A percentile compares a stretch with the other conserved stretches of the same genome.
phyloP scores from a whole-genome alignment of 2,113 vertebrate species.

The Butorides virescens region DNA sequence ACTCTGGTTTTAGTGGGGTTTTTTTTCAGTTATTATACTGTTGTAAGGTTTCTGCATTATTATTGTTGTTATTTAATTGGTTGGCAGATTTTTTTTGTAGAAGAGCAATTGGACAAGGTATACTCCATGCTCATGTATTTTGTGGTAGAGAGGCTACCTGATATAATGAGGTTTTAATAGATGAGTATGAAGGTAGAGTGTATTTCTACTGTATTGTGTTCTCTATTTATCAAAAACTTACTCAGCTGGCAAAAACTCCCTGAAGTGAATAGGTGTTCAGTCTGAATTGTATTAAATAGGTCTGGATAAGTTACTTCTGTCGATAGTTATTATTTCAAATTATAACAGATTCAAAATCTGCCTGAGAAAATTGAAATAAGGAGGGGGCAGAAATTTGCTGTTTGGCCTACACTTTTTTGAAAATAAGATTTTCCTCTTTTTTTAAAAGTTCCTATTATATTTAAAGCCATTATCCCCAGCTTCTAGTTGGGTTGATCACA shows the following conservation, averaged over 20 bases:
- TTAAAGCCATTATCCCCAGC: neutral
- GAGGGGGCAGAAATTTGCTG: rapidly evolving
- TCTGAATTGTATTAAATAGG: neutral
- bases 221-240: neutral
- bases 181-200: neutral
- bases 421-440: neutral
- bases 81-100: neutral
- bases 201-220: neutral
- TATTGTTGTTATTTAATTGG: neutral
- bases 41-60: neutral
- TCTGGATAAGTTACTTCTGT: neutral
- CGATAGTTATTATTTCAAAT: neutral
- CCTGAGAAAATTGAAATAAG: neutral
- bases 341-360: neutral
- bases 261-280: neutral
- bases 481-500: neutral
- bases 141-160: neutral
- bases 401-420: neutral
- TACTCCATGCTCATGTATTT: neutral
- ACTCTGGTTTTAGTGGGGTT: neutral
- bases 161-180: neutral
- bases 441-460: neutral
- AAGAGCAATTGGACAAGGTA: neutral
- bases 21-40: neutral
- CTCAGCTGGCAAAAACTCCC: neutral